Conservation (phyloP, 2,113 vertebrate species). For the Ochotona curzoniae region DNA sequence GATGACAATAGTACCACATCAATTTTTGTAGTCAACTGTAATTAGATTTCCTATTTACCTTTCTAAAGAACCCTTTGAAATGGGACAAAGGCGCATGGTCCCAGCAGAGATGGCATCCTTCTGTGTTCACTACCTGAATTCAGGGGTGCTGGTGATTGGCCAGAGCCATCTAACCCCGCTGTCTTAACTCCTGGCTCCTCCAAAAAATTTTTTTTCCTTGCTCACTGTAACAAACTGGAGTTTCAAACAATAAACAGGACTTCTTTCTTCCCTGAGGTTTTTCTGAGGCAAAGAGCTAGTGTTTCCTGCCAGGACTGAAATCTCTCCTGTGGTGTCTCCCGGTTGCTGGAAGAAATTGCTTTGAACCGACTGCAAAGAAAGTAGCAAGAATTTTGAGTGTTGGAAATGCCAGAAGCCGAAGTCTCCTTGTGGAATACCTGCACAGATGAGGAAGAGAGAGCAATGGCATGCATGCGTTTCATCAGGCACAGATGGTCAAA, state of each 20-base stretch:
- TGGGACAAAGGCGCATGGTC: not conserved
- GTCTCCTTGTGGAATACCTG: slow-evolving; percentile 1
- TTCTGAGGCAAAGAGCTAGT: slow-evolving; percentile 51
- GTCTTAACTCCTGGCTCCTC: not conserved
- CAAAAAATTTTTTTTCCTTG: slow-evolving; percentile 22
- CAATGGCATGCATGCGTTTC: not conserved
- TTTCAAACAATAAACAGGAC: slow-evolving; percentile 57
- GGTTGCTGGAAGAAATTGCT: slow-evolving; percentile 13
- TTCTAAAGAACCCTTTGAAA: slow-evolving; percentile 36
- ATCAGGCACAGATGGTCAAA: not conserved
- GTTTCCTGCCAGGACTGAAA: not conserved
- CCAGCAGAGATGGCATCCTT: not conserved
- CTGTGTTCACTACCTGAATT: not conserved
- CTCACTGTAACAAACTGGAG: slow-evolving; percentile 33
- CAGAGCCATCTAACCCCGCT: not conserved
- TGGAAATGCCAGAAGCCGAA: slow-evolving; percentile 12
- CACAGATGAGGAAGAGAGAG: not conserved
- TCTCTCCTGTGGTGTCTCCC: slow-evolving; percentile 27
- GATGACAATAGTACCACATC: not conserved
- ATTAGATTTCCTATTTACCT: slow-evolving; percentile 20
- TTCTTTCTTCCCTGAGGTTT: slow-evolving; percentile 56
- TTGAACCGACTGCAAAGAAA: slow-evolving; percentile 56
- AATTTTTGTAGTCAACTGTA: not conserved
- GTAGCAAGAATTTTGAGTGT: not conserved
- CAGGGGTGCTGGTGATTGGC: slow-evolving; percentile 38